Conservation (phyloP, 2,113 vertebrate species). For the Microtus oregoni region DNA sequence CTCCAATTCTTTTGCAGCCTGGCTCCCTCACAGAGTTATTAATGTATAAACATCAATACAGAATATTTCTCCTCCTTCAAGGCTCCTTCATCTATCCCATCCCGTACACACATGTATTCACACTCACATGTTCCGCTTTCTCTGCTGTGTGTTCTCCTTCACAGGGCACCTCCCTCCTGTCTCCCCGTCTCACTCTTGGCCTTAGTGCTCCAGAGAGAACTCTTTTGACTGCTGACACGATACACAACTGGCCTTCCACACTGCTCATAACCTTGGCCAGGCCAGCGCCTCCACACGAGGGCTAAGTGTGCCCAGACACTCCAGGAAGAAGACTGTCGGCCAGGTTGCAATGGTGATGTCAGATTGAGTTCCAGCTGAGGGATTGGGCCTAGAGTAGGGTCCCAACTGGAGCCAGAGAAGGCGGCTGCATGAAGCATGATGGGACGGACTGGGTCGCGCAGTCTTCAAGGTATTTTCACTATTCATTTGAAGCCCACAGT, state of each 20-base stretch:
- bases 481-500: not conserved
- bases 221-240: not conserved
- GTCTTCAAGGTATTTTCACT: not conserved
- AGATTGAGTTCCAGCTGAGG: not conserved
- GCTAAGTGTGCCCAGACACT: not conserved
- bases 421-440: not conserved
- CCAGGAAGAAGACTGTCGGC: not conserved
- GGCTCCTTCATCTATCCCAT: not conserved
- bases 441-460: not conserved
- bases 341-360: too few relatives aligned
- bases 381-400: not conserved
- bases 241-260: not conserved
- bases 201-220: fast-evolving
- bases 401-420: conserved; percentile 4
- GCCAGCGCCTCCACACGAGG: fast-evolving
- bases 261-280: not conserved
- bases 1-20: not conserved
- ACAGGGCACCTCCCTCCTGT: not conserved
- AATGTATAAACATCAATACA: not conserved
- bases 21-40: not conserved
- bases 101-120: too few relatives aligned
- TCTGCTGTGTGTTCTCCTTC: not conserved
- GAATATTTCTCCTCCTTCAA: not conserved
- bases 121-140: not conserved
- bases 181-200: not conserved